A percentile compares a stretch with the other conserved stretches of the same genome.
Evolutionary conservation across 2,888 invertebrate genomes (phyloP).

Genomic region (Hedya salicella): DNA sequence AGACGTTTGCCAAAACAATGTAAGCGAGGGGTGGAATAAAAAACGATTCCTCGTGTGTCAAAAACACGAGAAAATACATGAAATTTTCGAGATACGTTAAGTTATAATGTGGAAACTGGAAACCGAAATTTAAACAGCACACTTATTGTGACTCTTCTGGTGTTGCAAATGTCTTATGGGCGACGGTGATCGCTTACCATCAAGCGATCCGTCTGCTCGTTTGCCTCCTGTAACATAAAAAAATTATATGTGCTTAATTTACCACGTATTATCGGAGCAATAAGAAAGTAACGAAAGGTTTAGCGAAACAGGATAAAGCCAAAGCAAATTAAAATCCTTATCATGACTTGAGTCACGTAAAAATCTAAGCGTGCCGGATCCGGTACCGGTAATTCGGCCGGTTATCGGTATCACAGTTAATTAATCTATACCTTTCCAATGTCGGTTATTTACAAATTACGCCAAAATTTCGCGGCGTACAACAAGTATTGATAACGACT

Average conservation of each 20-base stretch:
- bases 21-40: neutral
- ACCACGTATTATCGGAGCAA: neutral
- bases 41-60: neutral
- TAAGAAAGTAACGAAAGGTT: neutral
- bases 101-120: no score
- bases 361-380: neutral
- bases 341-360: slow-evolving; percentile 8
- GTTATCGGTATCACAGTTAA: slow-evolving; percentile 19
- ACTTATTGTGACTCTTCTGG: no score
- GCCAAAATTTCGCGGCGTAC: slow-evolving; percentile 13
- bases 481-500: slow-evolving; percentile 9
- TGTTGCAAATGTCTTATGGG: no score
- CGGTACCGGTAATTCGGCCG: slow-evolving; percentile 17
- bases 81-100: neutral
- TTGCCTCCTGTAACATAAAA: no score
- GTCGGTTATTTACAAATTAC: slow-evolving; percentile 25
- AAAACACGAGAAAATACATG: neutral
- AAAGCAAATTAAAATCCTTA: slow-evolving; percentile 27
- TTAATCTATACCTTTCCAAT: slow-evolving; percentile 38
- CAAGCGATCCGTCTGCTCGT: no score
- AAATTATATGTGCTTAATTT: neutral
- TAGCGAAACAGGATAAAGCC: slow-evolving; percentile 9
- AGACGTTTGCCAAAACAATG: neutral
- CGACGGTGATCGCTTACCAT: no score
- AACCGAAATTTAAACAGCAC: no score